Percentiles rank a stretch among this genome's conserved stretches.
These are phyloP conservation scores for Pandemis cinnamomeana DNA, from an alignment of 2,888 invertebrate species.

Conservation along the genomic window DNA sequence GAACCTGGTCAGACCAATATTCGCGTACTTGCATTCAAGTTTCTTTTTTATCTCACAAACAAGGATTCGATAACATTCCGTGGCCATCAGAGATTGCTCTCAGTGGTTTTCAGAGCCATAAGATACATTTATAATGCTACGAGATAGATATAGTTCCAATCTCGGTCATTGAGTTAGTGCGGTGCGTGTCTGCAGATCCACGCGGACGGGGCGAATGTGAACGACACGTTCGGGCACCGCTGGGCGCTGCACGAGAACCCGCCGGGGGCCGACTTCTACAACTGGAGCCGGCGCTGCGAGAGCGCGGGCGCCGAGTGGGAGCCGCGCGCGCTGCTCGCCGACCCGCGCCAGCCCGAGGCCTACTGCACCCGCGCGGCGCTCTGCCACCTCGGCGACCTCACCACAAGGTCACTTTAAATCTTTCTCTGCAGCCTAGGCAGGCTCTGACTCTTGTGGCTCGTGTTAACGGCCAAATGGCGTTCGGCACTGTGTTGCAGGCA, in stretches of 20 bases:
- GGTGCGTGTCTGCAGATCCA: conserved; percentile 85
- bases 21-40: not conserved
- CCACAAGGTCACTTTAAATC: conserved; percentile 71
- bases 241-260: conserved; percentile 93
- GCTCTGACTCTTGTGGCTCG: too few species aligned
- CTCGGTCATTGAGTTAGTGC: not conserved
- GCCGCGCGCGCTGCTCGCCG: conserved; percentile 89
- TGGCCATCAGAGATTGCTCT: too few species aligned
- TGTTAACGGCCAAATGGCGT: not conserved
- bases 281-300: conserved; percentile 94
- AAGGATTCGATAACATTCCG: too few species aligned
- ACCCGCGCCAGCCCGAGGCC: conserved; percentile 83
- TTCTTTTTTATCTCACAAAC: not conserved
- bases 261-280: conserved; percentile 94
- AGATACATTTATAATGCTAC: too few species aligned
- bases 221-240: conserved; percentile 89
- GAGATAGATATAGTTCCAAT: too few species aligned
- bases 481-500: conserved; percentile 71
- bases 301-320: conserved; percentile 90
- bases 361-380: conserved; percentile 85
- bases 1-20: conserved; percentile 76
- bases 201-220: conserved; percentile 92
- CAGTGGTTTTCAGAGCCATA: too few species aligned
- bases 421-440: too few species aligned
- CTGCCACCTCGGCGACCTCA: conserved; percentile 91